Evolutionary conservation across 2,888 invertebrate species (phyloP).

Genomic region (Tenthredo mesomela): DNA sequence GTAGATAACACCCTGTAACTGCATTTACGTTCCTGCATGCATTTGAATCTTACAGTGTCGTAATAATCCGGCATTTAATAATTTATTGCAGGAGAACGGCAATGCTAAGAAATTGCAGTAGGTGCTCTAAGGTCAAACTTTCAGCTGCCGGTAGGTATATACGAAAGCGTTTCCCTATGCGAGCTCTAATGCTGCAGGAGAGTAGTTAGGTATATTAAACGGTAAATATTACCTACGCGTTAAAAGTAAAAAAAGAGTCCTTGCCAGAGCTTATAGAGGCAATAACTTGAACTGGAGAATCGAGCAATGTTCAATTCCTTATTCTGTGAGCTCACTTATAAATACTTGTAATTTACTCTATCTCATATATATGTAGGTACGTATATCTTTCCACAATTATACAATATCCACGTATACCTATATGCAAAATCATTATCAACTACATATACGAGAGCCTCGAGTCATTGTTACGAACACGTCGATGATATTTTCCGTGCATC

Average conservation of each 20-base stretch:
- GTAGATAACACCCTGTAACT: constrained; percentile 27
- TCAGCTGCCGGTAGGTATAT: constrained; percentile 41
- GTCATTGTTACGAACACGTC: not conserved
- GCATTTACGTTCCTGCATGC: constrained; percentile 38
- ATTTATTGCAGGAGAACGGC: constrained; percentile 51
- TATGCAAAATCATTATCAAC: constrained; percentile 11
- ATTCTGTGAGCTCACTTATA: not conserved
- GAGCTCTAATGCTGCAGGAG: not conserved
- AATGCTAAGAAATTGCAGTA: constrained; percentile 51
- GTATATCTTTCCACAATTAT: not conserved
- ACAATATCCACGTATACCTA: not conserved
- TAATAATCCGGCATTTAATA: constrained; percentile 47
- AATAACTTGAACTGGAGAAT: not conserved
- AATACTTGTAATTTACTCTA: constrained; percentile 11
- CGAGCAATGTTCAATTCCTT: not conserved
- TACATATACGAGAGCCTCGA: not conserved
- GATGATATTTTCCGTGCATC: not conserved
- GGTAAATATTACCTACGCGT: constrained; percentile 30
- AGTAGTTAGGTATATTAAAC: constrained; percentile 31
- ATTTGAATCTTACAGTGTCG: constrained; percentile 41
- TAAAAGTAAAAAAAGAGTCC: constrained; percentile 20
- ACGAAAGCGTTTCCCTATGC: constrained; percentile 48
- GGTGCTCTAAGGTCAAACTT: constrained; percentile 52
- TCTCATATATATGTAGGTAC: not conserved
- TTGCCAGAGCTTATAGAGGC: constrained; percentile 4